Conservation (phyloP, 1,140 invertebrate genomes). For the Brachionus paranguensis region DNA sequence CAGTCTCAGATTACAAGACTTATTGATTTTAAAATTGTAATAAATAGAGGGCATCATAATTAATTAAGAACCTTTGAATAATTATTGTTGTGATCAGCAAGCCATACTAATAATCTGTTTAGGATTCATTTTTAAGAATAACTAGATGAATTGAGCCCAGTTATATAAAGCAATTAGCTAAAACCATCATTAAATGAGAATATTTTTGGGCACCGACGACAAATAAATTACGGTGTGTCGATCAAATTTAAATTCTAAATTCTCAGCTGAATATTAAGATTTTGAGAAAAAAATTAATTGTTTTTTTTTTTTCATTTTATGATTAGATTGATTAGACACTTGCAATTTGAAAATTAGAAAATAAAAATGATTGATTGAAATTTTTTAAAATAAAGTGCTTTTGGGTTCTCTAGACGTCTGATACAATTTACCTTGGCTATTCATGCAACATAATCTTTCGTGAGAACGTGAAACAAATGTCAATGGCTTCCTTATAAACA, state of each 20-base stretch:
- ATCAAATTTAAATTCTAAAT: background rate
- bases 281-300: background rate
- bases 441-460: background rate
- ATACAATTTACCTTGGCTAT: background rate
- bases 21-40: background rate
- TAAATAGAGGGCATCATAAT: background rate
- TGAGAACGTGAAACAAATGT: background rate
- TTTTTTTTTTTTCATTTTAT: background rate
- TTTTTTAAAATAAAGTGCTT: background rate
- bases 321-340: background rate
- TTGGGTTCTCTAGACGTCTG: background rate
- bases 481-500: background rate
- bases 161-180: background rate
- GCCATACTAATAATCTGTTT: background rate
- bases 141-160: background rate
- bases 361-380: background rate
- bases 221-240: background rate
- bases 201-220: background rate
- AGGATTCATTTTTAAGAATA: background rate
- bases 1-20: background rate
- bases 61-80: background rate
- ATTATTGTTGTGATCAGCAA: background rate
- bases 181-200: background rate
- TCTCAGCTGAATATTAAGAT: background rate
- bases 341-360: background rate